Conservation (phyloP, 2,113 vertebrate species). For the Monopterus albus region DNA sequence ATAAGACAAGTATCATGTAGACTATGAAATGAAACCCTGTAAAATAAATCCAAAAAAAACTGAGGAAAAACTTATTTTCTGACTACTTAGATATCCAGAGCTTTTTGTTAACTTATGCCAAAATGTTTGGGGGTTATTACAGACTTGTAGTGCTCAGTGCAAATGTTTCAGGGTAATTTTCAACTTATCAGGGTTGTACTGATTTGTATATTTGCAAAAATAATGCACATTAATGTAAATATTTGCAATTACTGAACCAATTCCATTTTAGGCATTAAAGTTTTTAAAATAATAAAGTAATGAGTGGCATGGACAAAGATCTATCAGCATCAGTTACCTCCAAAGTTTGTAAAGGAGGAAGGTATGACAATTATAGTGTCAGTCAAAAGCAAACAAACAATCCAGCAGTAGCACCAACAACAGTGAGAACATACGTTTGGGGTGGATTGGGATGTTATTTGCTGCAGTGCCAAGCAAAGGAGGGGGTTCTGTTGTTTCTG, state of each 20-base stretch:
- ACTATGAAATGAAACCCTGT: no score
- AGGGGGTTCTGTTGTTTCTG: slow-evolving; percentile 37
- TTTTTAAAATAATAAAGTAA: no score
- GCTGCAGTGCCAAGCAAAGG: slow-evolving; percentile 32
- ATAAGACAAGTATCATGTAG: no score
- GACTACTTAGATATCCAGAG: background rate
- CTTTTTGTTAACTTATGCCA: background rate
- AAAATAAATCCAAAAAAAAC: no score
- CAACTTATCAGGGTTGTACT: background rate
- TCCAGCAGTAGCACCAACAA: slow-evolving; percentile 8
- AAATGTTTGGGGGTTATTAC: background rate
- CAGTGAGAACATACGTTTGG: slow-evolving; percentile 12
- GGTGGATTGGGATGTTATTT: slow-evolving; percentile 50
- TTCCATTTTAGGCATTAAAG: background rate
- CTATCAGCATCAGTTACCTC: slow-evolving; percentile 52
- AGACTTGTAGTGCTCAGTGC: background rate
- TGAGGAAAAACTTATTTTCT: no score
- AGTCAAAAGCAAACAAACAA: slow-evolving; percentile 44
- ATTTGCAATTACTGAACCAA: slow-evolving; percentile 1
- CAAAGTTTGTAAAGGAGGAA: slow-evolving; percentile 20
- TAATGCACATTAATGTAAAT: background rate
- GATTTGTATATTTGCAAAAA: slow-evolving; percentile 1
- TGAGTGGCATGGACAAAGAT: slow-evolving; percentile 16
- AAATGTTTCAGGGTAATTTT: background rate
- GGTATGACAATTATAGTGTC: slow-evolving; percentile 1